Conservation (phyloP, 2,797 vertebrate species). For the Pantherophis alleghaniensis region DNA sequence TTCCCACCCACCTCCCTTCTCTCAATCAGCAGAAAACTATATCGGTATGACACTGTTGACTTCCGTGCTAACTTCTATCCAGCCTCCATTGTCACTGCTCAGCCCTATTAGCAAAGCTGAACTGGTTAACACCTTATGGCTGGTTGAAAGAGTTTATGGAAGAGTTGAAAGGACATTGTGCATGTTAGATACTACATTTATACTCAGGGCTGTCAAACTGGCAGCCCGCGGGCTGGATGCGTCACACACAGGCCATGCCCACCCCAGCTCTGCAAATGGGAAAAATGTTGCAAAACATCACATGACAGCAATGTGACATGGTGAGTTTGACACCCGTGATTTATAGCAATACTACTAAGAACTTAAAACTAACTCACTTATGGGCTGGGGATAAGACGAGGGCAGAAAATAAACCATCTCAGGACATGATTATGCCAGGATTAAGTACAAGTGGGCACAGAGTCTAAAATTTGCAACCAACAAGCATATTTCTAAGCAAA, state of each 20-base stretch:
- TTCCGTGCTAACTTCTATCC: neutral
- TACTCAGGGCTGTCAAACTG: neutral
- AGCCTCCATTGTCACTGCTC: neutral
- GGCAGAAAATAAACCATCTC: neutral
- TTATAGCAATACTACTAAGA: neutral
- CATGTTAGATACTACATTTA: neutral
- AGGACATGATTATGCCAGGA: neutral
- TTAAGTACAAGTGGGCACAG: neutral
- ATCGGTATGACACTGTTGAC: neutral
- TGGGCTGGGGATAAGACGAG: neutral
- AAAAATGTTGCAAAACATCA: neutral
- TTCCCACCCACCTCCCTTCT: neutral
- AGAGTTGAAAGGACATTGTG: neutral
- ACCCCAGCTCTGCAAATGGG: neutral
- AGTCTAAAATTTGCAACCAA: neutral
- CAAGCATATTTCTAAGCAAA: neutral
- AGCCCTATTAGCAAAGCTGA: neutral
- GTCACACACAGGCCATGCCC: neutral
- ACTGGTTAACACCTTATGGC: neutral
- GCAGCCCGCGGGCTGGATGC: rapidly evolving
- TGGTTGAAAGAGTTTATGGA: neutral
- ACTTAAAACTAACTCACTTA: neutral
- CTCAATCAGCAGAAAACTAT: neutral
- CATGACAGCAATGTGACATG: neutral
- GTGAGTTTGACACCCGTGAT: neutral